These are phyloP conservation scores for Ambastaia sidthimunki DNA, from an alignment of 2,797 vertebrate genomes.

Conservation along the genomic window DNA sequence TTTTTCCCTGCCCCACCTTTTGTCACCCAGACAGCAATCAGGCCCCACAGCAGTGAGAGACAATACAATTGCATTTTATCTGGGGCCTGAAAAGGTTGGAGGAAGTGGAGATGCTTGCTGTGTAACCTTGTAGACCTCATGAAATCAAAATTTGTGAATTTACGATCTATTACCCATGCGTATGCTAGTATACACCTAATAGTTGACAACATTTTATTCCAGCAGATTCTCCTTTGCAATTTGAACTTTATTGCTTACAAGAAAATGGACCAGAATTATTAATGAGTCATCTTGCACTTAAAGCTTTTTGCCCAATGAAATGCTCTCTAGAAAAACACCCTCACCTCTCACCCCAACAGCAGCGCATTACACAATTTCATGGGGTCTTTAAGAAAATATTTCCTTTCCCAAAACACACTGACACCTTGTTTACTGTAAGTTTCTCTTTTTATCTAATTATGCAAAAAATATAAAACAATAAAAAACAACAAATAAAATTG, in stretches of 20 bases:
- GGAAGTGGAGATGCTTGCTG: constrained; percentile 38
- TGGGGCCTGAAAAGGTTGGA: constrained; percentile 45
- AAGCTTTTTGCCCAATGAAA: background rate
- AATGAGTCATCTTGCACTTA: background rate
- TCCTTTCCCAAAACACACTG: background rate
- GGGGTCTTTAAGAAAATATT: background rate
- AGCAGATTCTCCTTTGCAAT: no score
- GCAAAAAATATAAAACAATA: background rate
- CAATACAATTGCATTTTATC: constrained; percentile 60
- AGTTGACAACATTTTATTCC: background rate
- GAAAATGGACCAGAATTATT: background rate
- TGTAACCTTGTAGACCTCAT: background rate
- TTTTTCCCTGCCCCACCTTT: constrained; percentile 58
- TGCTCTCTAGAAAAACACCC: background rate
- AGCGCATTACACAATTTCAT: background rate
- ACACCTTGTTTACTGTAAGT: background rate
- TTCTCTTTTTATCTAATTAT: background rate
- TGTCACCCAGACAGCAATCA: constrained; percentile 60
- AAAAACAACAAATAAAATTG: background rate
- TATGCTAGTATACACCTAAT: background rate
- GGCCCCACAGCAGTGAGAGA: constrained; percentile 52
- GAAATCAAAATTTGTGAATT: background rate
- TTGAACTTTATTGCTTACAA: background rate
- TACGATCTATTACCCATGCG: background rate
- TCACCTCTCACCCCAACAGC: background rate